phyloP scores from a whole-genome alignment of 2,888 invertebrate species.

The Sesamia inferens region DNA sequence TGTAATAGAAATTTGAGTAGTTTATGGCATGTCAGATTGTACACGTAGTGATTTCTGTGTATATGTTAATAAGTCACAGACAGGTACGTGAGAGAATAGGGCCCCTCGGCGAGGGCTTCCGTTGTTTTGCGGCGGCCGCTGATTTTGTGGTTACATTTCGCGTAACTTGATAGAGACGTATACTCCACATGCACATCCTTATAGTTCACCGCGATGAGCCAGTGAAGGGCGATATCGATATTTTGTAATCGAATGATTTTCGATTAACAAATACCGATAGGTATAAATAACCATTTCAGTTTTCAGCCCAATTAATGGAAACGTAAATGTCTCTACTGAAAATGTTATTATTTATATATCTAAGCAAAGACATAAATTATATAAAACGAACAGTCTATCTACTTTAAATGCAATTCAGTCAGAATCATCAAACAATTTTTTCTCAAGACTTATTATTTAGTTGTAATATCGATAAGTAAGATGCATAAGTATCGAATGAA shows the following conservation, averaged over 20 bases:
- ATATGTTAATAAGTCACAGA: constrained; percentile 77
- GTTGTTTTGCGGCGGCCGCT: constrained; percentile 86
- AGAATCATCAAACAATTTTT: not conserved
- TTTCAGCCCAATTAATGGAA: too few relatives aligned
- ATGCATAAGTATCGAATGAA: constrained; percentile 49
- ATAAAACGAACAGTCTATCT: not conserved
- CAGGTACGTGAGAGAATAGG: constrained; percentile 79
- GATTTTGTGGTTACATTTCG: constrained; percentile 89
- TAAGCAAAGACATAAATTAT: too few relatives aligned
- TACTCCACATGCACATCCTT: constrained; percentile 83
- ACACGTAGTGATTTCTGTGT: constrained; percentile 57
- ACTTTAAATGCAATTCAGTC: not conserved
- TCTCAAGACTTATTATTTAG: not conserved
- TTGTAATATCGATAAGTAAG: constrained; percentile 56
- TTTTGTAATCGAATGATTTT: constrained; percentile 31
- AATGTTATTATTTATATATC: too few relatives aligned
- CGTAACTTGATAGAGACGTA: constrained; percentile 87
- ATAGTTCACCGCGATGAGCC: constrained; percentile 64
- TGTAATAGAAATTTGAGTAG: constrained; percentile 51
- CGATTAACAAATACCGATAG: not conserved
- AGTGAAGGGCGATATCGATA: constrained; percentile 71
- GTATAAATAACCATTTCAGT: too few relatives aligned
- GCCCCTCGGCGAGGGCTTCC: constrained; percentile 83
- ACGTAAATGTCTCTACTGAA: too few relatives aligned
- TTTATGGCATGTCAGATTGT: constrained; percentile 51